Percentiles rank a stretch among this genome's conserved stretches.
phyloP scores from a whole-genome alignment of 1,140 invertebrate species.

The Epicauta chinensis region DNA sequence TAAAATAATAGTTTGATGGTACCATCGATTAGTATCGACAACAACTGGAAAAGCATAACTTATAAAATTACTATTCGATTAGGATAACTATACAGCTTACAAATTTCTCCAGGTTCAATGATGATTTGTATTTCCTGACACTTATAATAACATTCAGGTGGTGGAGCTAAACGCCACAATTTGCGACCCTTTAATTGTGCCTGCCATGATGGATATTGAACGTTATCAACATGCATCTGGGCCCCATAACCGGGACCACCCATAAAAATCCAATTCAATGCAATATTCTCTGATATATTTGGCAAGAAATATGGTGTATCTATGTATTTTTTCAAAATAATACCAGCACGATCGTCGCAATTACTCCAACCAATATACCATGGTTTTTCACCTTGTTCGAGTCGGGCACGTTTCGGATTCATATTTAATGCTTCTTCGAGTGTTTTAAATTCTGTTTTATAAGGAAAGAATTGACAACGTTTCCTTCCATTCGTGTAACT shows the following conservation, averaged over 20 bases:
- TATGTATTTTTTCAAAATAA: slow-evolving; percentile 73
- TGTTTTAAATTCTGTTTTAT: slow-evolving; percentile 75
- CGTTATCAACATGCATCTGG: slow-evolving; percentile 91
- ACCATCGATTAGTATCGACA: slow-evolving; percentile 92
- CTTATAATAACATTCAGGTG: slow-evolving; percentile 77
- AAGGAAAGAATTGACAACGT: slow-evolving; percentile 86
- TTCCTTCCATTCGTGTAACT: slow-evolving; percentile 47
- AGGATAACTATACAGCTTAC: slow-evolving; percentile 52
- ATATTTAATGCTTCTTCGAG: slow-evolving; percentile 75
- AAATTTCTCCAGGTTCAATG: slow-evolving; percentile 82
- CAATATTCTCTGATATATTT: slow-evolving; percentile 70
- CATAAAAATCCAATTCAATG: slow-evolving; percentile 94
- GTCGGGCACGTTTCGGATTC: slow-evolving; percentile 57
- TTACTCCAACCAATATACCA: slow-evolving; percentile 96
- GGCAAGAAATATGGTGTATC: slow-evolving; percentile 84
- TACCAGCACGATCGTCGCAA: slow-evolving; percentile 72
- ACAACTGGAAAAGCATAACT: slow-evolving; percentile 67
- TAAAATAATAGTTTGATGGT: slow-evolving; percentile 82
- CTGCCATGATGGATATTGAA: slow-evolving; percentile 89
- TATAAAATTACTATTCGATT: slow-evolving; percentile 22
- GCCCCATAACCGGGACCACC: slow-evolving; percentile 88
- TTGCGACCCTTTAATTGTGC: slow-evolving; percentile 84
- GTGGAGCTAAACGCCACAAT: slow-evolving; percentile 79
- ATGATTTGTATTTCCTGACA: slow-evolving; percentile 64
- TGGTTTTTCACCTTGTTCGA: slow-evolving; percentile 56